Conservation (phyloP, 2,888 invertebrate genomes). For the Empis livida region DNA sequence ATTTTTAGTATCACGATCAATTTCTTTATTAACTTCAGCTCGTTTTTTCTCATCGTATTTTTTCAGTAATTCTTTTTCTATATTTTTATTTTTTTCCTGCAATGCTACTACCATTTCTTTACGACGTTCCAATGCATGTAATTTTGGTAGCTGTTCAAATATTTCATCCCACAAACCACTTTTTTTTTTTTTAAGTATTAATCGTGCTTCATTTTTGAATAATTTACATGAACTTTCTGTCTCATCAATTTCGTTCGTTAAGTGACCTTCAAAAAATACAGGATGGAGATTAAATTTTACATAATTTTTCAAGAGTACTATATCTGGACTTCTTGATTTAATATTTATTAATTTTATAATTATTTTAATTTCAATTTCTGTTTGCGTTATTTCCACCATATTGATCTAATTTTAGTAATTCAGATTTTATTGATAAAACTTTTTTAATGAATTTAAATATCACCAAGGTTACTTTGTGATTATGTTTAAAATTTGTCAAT, state of each 20-base stretch:
- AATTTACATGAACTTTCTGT: conserved; percentile 29
- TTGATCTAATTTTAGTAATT: conserved; percentile 4
- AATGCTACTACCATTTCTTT: conserved; percentile 28
- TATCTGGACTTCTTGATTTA: conserved; percentile 28
- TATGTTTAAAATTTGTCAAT: too few relatives aligned
- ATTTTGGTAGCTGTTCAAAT: conserved; percentile 26
- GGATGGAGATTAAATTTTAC: conserved; percentile 34
- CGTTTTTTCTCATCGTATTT: conserved; percentile 28
- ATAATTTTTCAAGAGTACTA: conserved; percentile 29
- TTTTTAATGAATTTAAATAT: conserved; percentile 3
- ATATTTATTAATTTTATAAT: conserved; percentile 29
- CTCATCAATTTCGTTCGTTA: conserved; percentile 30
- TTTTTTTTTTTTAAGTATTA: conserved; percentile 26
- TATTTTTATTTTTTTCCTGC: conserved; percentile 27
- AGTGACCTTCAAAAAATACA: conserved; percentile 32
- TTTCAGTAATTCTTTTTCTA: conserved; percentile 25
- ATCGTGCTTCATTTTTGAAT: conserved; percentile 30
- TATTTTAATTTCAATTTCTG: conserved; percentile 32
- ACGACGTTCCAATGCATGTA: conserved; percentile 25
- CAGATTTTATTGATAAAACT: neutral
- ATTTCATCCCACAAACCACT: conserved; percentile 30
- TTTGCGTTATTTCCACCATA: conserved; percentile 33
- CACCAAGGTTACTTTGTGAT: neutral
- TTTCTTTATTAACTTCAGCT: conserved; percentile 26
- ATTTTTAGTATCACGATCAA: conserved; percentile 26